phyloP scores from a whole-genome alignment of 1,140 invertebrate genomes.

The Drosophila chauvacae region DNA sequence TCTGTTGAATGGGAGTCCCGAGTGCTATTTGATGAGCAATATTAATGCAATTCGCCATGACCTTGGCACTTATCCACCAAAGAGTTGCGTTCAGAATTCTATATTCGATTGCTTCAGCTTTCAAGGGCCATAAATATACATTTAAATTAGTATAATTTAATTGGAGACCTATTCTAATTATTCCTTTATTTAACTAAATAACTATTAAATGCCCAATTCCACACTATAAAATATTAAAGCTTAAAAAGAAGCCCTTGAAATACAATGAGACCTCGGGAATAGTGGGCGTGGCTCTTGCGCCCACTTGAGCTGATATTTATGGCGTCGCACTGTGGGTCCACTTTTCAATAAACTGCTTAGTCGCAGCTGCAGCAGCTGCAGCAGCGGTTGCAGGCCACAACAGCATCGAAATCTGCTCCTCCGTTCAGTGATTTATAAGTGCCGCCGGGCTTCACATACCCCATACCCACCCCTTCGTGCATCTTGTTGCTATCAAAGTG shows the following conservation, averaged over 20 bases:
- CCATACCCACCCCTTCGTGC: slow-evolving; percentile 29
- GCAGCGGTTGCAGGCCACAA: slow-evolving; percentile 35
- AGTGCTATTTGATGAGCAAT: slow-evolving; percentile 55
- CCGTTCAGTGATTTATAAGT: slow-evolving; percentile 66
- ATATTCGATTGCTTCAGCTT: neutral
- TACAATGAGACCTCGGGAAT: neutral
- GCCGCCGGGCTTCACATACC: slow-evolving; percentile 16
- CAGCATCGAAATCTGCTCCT: slow-evolving; percentile 54
- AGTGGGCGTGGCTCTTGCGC: slow-evolving; percentile 23
- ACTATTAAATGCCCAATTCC: neutral
- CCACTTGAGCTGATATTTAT: slow-evolving; percentile 50
- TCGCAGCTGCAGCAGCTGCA: slow-evolving; percentile 50
- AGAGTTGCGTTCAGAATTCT: neutral
- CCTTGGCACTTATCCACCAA: slow-evolving; percentile 37
- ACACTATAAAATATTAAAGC: neutral
- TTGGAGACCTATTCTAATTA: neutral
- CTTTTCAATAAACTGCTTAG: slow-evolving; percentile 81
- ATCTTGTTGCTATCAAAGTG: slow-evolving; percentile 82
- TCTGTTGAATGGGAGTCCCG: slow-evolving; percentile 47
- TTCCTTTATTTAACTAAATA: neutral
- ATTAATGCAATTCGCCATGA: slow-evolving; percentile 41
- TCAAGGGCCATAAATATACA: neutral
- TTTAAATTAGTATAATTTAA: neutral
- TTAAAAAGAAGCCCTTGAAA: neutral
- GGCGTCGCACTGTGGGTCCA: slow-evolving; percentile 47